These are phyloP conservation scores for Eumerus sabulonum DNA, from an alignment of 2,888 invertebrate species.

Conservation along the genomic window DNA sequence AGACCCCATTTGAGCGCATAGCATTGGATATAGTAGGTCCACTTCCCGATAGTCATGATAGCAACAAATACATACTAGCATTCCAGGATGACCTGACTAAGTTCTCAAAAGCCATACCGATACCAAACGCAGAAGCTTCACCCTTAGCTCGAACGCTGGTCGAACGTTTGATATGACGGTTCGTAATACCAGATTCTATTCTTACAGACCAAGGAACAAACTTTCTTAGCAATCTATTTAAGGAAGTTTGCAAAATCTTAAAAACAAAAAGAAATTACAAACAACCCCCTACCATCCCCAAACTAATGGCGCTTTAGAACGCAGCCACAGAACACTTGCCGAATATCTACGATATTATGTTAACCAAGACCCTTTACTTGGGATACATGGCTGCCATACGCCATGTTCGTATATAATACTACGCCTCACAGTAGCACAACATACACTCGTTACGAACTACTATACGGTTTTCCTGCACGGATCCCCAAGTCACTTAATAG, in stretches of 20 bases:
- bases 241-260: constrained; percentile 34
- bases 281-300: constrained; percentile 9
- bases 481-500: constrained; percentile 1
- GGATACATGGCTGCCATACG: constrained; percentile 9
- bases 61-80: background rate
- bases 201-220: constrained; percentile 41
- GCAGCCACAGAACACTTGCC: background rate
- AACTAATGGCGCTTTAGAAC: constrained; percentile 2
- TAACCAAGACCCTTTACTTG: background rate
- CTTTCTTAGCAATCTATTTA: constrained; percentile 61
- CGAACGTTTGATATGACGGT: constrained; percentile 23
- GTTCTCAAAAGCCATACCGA: constrained; percentile 5
- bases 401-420: constrained; percentile 5
- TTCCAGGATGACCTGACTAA: constrained; percentile 1
- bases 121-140: constrained; percentile 39
- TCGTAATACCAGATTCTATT: constrained; percentile 22
- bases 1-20: constrained; percentile 1
- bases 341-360: constrained; percentile 4
- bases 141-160: constrained; percentile 27
- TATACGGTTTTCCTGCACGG: constrained; percentile 4
- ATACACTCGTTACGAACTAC: constrained; percentile 2
- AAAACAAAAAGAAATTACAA: constrained; percentile 18
- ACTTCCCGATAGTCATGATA: constrained; percentile 1
- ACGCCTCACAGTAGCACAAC: background rate
- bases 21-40: constrained; percentile 4